phyloP scores from a whole-genome alignment of 2,797 vertebrate genomes.

The Phrynocephalus vlangalii region DNA sequence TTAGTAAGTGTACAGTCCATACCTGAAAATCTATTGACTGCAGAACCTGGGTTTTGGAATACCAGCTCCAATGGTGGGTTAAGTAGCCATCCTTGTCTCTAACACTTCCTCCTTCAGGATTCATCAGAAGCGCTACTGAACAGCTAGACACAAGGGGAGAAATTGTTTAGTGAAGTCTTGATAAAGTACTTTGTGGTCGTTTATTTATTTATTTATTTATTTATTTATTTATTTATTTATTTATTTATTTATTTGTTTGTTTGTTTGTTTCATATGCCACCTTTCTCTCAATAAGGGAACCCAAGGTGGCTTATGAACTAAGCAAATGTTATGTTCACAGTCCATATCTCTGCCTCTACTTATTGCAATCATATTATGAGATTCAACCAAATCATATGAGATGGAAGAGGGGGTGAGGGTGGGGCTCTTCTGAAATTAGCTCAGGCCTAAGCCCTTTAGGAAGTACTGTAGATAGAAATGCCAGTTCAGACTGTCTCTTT shows the following conservation, averaged over 20 bases:
- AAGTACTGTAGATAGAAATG: no score
- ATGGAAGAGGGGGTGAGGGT: neutral
- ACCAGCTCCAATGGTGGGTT: conserved; percentile 71
- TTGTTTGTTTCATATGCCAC: no score
- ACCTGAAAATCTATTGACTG: conserved; percentile 73
- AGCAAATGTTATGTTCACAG: no score
- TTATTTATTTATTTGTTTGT: no score
- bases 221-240: no score
- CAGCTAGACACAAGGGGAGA: conserved; percentile 50
- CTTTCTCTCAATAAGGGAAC: no score
- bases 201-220: no score
- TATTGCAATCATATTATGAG: neutral
- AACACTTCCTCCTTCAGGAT: conserved; percentile 66
- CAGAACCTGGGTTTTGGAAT: conserved; percentile 59
- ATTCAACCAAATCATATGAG: neutral
- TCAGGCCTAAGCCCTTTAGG: neutral
- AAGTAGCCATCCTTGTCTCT: conserved; percentile 61
- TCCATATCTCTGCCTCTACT: neutral
- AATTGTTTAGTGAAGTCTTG: neutral
- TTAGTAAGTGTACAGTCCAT: neutral
- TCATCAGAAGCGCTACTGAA: conserved; percentile 61
- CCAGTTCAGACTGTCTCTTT: neutral
- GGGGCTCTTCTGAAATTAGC: neutral
- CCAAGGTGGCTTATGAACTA: no score
- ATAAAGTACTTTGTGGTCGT: no score